Percentiles rank a stretch among this genome's conserved stretches.
Evolutionary conservation across 1,140 invertebrate species (phyloP).

Genomic region (Idris sp.): DNA sequence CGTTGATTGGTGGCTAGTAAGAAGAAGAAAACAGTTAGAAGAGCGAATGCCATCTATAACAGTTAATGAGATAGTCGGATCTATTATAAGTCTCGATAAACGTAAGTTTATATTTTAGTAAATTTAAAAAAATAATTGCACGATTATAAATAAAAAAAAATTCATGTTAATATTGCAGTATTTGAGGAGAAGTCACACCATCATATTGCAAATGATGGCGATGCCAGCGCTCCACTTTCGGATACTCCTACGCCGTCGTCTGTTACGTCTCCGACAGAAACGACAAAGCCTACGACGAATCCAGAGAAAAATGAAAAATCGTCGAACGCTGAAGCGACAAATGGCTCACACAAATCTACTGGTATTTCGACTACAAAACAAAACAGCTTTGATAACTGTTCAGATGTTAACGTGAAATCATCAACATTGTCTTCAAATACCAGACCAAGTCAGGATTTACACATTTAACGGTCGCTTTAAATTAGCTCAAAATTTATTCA

Average conservation of each 20-base stretch:
- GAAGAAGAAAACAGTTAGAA: conserved; percentile 86
- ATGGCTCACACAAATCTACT: conserved; percentile 63
- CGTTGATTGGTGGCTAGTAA: conserved; percentile 92
- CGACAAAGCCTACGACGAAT: conserved; percentile 70
- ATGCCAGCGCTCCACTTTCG: conserved; percentile 63
- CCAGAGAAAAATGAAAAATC: conserved; percentile 69
- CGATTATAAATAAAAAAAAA: too few relatives aligned
- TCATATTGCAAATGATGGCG: conserved; percentile 64
- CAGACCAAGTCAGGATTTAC: conserved; percentile 62
- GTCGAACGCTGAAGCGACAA: conserved; percentile 64
- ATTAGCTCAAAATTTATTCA: conserved; percentile 65
- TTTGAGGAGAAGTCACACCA: conserved; percentile 82
- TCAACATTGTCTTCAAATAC: conserved; percentile 45
- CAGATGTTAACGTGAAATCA: conserved; percentile 64
- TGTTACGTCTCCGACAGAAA: conserved; percentile 74
- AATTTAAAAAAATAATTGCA: too few relatives aligned
- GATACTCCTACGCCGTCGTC: conserved; percentile 71
- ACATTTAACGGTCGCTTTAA: conserved; percentile 70
- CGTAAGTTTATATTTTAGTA: conserved; percentile 78
- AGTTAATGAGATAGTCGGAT: conserved; percentile 88
- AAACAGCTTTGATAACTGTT: conserved; percentile 64
- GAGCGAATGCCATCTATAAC: conserved; percentile 84
- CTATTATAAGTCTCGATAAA: conserved; percentile 93
- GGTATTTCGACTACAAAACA: conserved; percentile 54
- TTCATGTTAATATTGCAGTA: conserved; percentile 72